These are phyloP conservation scores for Sinodicranocentrus sp. DNA, from an alignment of 2,888 invertebrate genomes.

Conservation along the genomic window DNA sequence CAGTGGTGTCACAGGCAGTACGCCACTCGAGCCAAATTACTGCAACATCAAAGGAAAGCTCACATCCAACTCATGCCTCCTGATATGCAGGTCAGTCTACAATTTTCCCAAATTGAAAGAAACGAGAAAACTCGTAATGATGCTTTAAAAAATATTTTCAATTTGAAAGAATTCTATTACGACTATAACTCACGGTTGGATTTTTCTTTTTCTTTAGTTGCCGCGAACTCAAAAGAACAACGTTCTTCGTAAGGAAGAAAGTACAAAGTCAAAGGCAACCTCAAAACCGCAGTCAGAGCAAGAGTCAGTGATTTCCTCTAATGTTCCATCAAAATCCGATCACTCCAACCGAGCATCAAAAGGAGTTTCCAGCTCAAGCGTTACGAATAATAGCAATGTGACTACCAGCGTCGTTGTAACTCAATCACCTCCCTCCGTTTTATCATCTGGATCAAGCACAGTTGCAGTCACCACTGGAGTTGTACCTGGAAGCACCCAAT, in stretches of 20 bases:
- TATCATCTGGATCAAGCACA: constrained; percentile 26
- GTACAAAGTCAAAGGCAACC: constrained; percentile 25
- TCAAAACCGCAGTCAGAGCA: constrained; percentile 19
- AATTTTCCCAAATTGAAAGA: too few relatives aligned
- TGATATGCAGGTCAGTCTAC: constrained; percentile 75
- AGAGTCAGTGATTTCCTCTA: constrained; percentile 49
- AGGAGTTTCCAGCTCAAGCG: not conserved
- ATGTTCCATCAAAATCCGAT: constrained; percentile 25
- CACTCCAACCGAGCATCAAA: not conserved
- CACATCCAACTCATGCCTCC: constrained; percentile 77
- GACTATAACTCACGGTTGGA: too few relatives aligned
- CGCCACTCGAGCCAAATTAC: constrained; percentile 85
- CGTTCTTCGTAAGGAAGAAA: constrained; percentile 57
- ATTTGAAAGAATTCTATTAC: too few relatives aligned
- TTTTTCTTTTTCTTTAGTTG: constrained; percentile 53
- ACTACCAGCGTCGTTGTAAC: constrained; percentile 43
- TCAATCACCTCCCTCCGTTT: constrained; percentile 39
- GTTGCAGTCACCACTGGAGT: constrained; percentile 34
- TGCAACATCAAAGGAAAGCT: constrained; percentile 80
- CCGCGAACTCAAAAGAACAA: constrained; percentile 76
- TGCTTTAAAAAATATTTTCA: too few relatives aligned
- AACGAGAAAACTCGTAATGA: too few relatives aligned
- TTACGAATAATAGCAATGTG: not conserved
- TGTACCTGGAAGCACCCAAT: too few relatives aligned
- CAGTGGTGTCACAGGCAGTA: constrained; percentile 93